Conservation (phyloP, 2,797 vertebrate species). For the Gymnodraco acuticeps region DNA sequence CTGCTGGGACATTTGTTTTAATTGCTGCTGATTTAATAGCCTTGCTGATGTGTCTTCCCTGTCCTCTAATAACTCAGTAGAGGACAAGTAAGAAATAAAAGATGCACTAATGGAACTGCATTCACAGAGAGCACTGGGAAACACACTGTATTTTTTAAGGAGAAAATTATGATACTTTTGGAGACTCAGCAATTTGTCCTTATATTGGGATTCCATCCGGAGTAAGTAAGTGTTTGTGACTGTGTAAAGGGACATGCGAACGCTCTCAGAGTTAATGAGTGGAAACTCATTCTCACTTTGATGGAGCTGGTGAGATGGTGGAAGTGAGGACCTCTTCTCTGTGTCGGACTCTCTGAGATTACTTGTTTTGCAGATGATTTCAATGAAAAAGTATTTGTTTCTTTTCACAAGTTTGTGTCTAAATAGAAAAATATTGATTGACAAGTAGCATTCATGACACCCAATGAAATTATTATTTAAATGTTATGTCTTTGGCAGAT, state of each 20-base stretch:
- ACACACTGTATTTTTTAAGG: not conserved
- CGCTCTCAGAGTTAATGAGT: too few relatives aligned
- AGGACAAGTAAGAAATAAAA: not conserved
- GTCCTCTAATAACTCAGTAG: not conserved
- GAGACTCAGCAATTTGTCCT: not conserved
- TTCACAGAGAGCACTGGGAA: not conserved
- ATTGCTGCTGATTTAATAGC: not conserved
- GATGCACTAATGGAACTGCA: not conserved
- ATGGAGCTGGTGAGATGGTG: not conserved
- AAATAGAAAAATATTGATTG: too few relatives aligned
- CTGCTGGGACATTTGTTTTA: not conserved
- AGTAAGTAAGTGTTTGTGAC: not conserved
- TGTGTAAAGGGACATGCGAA: not conserved
- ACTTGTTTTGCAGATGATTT: too few relatives aligned
- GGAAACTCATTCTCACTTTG: not conserved
- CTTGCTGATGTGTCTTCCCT: not conserved
- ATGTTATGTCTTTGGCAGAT: too few relatives aligned
- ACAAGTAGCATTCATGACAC: too few relatives aligned
- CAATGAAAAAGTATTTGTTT: too few relatives aligned
- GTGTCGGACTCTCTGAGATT: too few relatives aligned
- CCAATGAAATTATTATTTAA: too few relatives aligned
- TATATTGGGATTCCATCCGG: not conserved
- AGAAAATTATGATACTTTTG: not conserved
- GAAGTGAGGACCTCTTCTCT: not conserved
- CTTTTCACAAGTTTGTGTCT: too few relatives aligned